phyloP scores from a whole-genome alignment of 1,140 invertebrate species.

The Drosophila pruinosa region DNA sequence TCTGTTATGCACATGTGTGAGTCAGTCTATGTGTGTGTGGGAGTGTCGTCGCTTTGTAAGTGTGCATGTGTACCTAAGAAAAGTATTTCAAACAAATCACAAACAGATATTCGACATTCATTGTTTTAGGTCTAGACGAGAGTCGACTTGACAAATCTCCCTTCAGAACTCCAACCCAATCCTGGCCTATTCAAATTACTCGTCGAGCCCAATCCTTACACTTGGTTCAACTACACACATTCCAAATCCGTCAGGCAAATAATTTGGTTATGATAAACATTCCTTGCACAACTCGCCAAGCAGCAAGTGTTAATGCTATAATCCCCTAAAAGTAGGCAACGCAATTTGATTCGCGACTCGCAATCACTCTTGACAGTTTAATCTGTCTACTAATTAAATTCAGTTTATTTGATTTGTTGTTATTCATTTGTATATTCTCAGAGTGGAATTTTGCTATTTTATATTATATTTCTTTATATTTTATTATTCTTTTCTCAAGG shows the following conservation, averaged over 20 bases:
- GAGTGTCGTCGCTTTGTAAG: conserved; percentile 1
- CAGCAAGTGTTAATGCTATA: not conserved
- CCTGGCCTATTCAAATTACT: conserved; percentile 14
- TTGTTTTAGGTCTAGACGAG: conserved; percentile 75
- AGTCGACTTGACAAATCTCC: conserved; percentile 40
- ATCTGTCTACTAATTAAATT: not conserved
- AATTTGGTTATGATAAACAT: conserved; percentile 45
- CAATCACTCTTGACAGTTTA: not conserved
- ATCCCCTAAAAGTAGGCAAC: conserved; percentile 35
- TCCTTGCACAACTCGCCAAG: conserved; percentile 6
- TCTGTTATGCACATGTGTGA: too few relatives aligned
- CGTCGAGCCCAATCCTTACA: not conserved
- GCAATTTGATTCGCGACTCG: not conserved
- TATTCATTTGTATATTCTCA: too few relatives aligned
- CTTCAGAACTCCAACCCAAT: not conserved
- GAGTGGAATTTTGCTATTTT: too few relatives aligned
- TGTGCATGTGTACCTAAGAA: conserved; percentile 33
- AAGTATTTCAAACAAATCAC: conserved; percentile 79
- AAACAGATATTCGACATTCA: conserved; percentile 77
- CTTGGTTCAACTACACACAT: conserved; percentile 28
- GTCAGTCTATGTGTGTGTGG: not conserved
- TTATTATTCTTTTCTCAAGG: too few relatives aligned
- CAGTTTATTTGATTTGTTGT: not conserved
- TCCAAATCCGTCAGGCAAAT: conserved; percentile 40
- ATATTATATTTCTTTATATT: too few relatives aligned